phyloP scores from a whole-genome alignment of 2,888 invertebrate genomes.

The Diarsia mendica region DNA sequence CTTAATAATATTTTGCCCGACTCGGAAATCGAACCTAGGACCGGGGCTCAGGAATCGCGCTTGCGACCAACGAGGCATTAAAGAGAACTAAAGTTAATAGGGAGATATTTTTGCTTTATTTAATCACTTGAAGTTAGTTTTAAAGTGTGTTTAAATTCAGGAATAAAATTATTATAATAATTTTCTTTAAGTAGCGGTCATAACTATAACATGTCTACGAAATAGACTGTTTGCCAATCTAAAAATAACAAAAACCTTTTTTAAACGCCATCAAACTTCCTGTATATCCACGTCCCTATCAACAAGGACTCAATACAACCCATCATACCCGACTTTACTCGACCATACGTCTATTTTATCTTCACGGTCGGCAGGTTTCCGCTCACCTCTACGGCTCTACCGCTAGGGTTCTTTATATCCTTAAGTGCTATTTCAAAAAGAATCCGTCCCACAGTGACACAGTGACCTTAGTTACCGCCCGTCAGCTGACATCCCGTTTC shows the following conservation, averaged over 20 bases:
- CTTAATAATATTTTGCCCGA: no score
- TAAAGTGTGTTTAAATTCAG: no score
- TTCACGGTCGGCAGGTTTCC: constrained; percentile 38
- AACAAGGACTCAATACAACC: constrained; percentile 32
- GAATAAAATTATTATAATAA: no score
- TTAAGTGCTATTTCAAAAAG: constrained; percentile 60
- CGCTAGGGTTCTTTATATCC: constrained; percentile 52
- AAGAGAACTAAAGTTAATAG: no score
- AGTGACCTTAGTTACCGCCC: constrained; percentile 84
- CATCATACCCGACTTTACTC: constrained; percentile 17
- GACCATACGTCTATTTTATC: constrained; percentile 33
- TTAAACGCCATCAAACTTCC: background rate
- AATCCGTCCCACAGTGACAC: constrained; percentile 77
- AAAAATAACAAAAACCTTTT: background rate
- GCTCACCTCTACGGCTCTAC: constrained; percentile 46
- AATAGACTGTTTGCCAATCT: background rate
- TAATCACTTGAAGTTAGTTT: no score
- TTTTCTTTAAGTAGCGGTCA: no score
- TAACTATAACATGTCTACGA: background rate
- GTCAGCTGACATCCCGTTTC: constrained; percentile 85
- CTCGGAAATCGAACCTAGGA: no score
- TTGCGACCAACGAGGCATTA: no score
- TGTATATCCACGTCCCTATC: background rate
- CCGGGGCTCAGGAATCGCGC: no score
- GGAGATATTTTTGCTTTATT: no score